A percentile compares a stretch with the other conserved stretches of the same genome.
phyloP scores from a whole-genome alignment of 2,888 invertebrate species.

The Prosapia bicincta region DNA sequence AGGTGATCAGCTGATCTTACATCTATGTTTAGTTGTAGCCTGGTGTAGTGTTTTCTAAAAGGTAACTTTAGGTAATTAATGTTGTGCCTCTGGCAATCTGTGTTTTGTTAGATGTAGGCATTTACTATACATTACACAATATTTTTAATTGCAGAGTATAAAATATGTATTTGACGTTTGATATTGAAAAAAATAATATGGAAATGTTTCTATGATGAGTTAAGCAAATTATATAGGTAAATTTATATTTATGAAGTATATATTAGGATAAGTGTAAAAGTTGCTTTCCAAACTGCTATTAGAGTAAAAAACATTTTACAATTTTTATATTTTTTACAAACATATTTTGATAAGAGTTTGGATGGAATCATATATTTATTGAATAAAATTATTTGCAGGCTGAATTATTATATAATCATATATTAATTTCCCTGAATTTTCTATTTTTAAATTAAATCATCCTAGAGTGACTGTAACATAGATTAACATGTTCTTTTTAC shows the following conservation, averaged over 20 bases:
- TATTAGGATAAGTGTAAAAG: background rate
- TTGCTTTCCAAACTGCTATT: background rate
- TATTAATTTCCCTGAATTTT: background rate
- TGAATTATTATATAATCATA: background rate
- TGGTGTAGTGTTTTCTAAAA: background rate
- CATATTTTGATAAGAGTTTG: background rate
- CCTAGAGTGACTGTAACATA: background rate
- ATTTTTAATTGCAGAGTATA: constrained; percentile 24
- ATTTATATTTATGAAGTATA: background rate
- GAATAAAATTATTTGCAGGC: background rate
- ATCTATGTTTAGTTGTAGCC: background rate
- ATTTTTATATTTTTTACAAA: background rate
- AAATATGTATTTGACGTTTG: constrained; percentile 13
- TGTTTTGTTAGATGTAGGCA: background rate
- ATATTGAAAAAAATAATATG: background rate
- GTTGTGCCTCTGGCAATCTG: background rate
- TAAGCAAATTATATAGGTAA: background rate
- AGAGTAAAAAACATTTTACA: background rate
- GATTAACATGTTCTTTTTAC: too few relatives aligned
- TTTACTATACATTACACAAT: background rate
- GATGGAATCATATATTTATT: background rate
- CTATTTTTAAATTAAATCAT: background rate
- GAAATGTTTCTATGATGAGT: background rate
- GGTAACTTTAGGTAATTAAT: background rate
- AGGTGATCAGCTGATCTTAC: background rate